A percentile compares a stretch with the other conserved stretches of the same genome.
Evolutionary conservation across 2,797 vertebrate species (phyloP).

Genomic region (Loris lydekkerianus): DNA sequence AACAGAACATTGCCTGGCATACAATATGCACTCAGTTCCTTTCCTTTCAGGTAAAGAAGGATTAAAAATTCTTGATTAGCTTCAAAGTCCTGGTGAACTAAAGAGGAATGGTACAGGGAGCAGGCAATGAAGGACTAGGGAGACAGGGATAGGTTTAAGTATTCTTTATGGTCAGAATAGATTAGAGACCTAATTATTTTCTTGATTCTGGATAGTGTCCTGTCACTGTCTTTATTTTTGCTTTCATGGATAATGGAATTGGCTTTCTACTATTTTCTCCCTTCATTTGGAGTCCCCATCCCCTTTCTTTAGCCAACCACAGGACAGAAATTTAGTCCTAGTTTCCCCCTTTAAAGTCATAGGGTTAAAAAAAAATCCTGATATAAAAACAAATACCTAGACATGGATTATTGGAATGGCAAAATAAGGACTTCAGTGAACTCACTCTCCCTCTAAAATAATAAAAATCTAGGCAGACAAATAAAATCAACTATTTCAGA

Average conservation of each 20-base stretch:
- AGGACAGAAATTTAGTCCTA: constrained; percentile 46
- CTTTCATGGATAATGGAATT: not conserved
- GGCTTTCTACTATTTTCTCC: not conserved
- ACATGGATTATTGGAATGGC: not conserved
- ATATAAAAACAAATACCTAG: constrained; percentile 41
- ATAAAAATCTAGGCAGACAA: constrained; percentile 47
- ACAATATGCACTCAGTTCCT: not conserved
- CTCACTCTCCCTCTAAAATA: constrained; percentile 16
- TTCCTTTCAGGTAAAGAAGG: not conserved
- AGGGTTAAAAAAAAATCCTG: not conserved
- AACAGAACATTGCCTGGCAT: not conserved
- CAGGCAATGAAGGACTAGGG: not conserved
- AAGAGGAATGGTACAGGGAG: not conserved
- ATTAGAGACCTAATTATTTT: not conserved
- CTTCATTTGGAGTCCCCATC: not conserved
- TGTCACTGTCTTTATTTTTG: not conserved
- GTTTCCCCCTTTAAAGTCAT: not conserved
- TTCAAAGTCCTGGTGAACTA: not conserved
- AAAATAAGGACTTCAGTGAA: constrained; percentile 48
- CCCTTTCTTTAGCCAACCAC: not conserved
- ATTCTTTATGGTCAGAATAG: constrained; percentile 1
- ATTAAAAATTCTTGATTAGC: constrained; percentile 46
- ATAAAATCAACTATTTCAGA: constrained; percentile 18
- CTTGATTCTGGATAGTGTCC: not conserved
- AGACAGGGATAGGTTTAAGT: not conserved